These are phyloP conservation scores for Bothrops alternatus DNA, from an alignment of 2,797 vertebrate genomes.

Conservation along the genomic window DNA sequence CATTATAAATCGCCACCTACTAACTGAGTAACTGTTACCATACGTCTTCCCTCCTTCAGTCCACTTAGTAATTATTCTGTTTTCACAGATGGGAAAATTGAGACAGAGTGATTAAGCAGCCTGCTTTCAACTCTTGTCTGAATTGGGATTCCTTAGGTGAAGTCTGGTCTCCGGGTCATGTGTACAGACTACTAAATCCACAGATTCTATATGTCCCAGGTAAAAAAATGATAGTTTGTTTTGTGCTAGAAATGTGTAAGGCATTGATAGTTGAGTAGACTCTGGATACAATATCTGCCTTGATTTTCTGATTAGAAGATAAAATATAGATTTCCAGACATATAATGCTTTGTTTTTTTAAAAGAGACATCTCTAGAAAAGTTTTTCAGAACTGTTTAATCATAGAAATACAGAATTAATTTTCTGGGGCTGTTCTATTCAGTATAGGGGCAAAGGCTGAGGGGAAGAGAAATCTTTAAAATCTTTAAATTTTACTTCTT, in stretches of 20 bases:
- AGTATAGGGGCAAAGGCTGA: background rate
- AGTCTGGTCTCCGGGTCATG: slow-evolving; percentile 38
- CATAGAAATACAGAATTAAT: background rate
- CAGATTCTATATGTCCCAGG: slow-evolving; percentile 56
- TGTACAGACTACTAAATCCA: slow-evolving; percentile 52
- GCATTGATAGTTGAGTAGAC: background rate
- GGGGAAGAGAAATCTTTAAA: background rate
- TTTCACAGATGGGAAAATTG: slow-evolving; percentile 61
- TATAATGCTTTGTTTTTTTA: background rate
- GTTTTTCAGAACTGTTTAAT: background rate
- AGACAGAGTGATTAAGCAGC: slow-evolving; percentile 55
- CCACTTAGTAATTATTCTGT: slow-evolving; percentile 24
- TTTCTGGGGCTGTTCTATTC: background rate
- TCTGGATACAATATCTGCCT: background rate
- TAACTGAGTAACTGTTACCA: background rate
- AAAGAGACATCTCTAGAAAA: background rate
- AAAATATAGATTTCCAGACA: background rate
- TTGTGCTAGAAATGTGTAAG: background rate
- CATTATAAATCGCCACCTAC: background rate
- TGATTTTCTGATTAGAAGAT: background rate
- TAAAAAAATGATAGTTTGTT: slow-evolving; percentile 32
- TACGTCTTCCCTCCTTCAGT: background rate
- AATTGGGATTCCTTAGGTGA: background rate
- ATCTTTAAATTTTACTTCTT: background rate
- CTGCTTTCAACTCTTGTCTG: slow-evolving; percentile 22